These are phyloP conservation scores for Acanthurus leucopareius DNA, from an alignment of 2,797 vertebrate species.

Conservation along the genomic window DNA sequence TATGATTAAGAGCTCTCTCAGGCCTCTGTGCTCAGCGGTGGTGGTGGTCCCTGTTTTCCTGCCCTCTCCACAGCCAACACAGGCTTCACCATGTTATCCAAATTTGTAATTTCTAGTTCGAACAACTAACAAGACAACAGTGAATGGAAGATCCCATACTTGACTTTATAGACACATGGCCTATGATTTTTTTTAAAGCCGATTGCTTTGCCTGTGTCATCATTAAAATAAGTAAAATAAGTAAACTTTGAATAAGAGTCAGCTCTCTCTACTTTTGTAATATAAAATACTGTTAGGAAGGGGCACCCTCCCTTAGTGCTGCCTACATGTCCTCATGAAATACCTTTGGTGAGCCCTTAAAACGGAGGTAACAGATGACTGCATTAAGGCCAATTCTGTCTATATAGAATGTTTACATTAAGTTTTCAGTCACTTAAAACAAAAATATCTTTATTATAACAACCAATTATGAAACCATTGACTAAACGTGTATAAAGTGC, in stretches of 20 bases:
- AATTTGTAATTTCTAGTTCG: neutral
- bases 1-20: slow-evolving; percentile 16
- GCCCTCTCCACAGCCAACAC: neutral
- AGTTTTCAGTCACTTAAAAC: too few relatives aligned
- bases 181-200: neutral
- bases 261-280: neutral
- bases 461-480: too few relatives aligned
- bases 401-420: too few relatives aligned
- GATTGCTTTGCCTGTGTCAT: neutral
- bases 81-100: neutral
- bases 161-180: neutral
- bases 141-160: neutral
- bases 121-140: neutral
- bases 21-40: neutral
- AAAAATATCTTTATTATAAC: too few relatives aligned
- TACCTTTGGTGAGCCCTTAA: too few relatives aligned
- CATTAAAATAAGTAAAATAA: neutral
- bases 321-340: too few relatives aligned
- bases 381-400: too few relatives aligned
- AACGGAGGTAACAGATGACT: too few relatives aligned
- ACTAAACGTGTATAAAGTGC: neutral
- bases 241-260: neutral
- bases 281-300: neutral
- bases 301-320: neutral
- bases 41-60: neutral